Evolutionary conservation across 2,113 vertebrate genomes (phyloP).

Genomic region (Rhabdornis inornatus): DNA sequence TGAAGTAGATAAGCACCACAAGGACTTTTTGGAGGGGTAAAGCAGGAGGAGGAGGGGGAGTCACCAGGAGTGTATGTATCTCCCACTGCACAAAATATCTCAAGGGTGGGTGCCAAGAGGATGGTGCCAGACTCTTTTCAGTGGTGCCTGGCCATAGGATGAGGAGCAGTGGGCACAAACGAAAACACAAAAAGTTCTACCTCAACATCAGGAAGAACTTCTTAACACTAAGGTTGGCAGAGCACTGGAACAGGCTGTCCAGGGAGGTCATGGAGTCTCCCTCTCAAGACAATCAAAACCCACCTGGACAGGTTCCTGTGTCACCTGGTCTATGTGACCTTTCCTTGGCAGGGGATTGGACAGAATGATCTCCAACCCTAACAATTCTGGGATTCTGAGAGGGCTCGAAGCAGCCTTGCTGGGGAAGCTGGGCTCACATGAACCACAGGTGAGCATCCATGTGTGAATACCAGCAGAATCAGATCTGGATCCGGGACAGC

Average conservation of each 20-base stretch:
- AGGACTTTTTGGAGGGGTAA: neutral
- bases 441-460: accelerated
- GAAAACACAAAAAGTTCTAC: neutral
- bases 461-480: accelerated
- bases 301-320: neutral
- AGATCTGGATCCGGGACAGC: neutral
- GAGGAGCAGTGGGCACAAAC: neutral
- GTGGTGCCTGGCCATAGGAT: neutral
- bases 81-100: neutral
- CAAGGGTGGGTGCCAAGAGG: neutral
- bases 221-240: neutral
- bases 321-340: neutral
- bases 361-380: neutral
- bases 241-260: neutral
- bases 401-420: neutral
- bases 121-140: neutral
- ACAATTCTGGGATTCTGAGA: neutral
- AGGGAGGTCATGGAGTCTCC: neutral
- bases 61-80: neutral
- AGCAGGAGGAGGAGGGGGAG: neutral
- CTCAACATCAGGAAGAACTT: neutral
- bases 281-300: neutral
- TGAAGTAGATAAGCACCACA: neutral
- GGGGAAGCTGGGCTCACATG: neutral
- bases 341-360: neutral